phyloP scores from a whole-genome alignment of 2,888 invertebrate genomes.

The Eupithecia tripunctaria region DNA sequence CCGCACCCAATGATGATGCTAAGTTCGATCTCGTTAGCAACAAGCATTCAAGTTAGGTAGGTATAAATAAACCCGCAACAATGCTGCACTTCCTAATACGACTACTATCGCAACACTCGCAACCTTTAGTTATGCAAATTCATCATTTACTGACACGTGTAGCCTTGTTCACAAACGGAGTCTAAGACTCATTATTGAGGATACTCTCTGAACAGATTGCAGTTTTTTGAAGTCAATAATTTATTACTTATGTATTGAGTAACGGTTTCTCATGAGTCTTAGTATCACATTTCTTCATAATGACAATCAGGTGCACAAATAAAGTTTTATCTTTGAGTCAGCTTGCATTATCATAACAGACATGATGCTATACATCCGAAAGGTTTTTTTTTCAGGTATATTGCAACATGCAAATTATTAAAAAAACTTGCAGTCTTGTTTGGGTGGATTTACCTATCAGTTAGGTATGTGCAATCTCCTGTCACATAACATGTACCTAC shows the following conservation, averaged over 20 bases:
- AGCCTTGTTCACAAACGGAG: slow-evolving; percentile 67
- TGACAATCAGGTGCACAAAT: not conserved
- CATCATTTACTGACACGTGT: slow-evolving; percentile 69
- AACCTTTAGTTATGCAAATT: slow-evolving; percentile 55
- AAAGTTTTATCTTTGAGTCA: not conserved
- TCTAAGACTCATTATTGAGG: slow-evolving; percentile 42
- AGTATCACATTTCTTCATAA: not conserved
- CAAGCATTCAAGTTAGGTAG: not conserved
- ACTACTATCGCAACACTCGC: slow-evolving; percentile 41
- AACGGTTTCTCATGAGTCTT: not conserved
- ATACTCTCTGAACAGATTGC: slow-evolving; percentile 39
- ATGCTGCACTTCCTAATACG: slow-evolving; percentile 44
- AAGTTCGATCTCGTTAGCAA: slow-evolving; percentile 14
- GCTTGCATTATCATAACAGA: not conserved
- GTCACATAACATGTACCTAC: slow-evolving; percentile 11
- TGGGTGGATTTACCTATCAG: not conserved
- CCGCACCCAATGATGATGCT: not conserved
- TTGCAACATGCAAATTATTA: not conserved
- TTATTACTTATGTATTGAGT: not conserved
- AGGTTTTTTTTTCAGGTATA: not conserved
- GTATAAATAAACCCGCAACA: slow-evolving; percentile 1
- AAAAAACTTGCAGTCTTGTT: not conserved
- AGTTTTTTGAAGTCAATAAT: slow-evolving; percentile 9
- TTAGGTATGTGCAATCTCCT: not conserved
- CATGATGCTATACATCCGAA: not conserved